Evolutionary conservation across 35 echinoderm and acorn worm genomes (phyloP).

Genomic region (Ophiothrix spiculata): DNA sequence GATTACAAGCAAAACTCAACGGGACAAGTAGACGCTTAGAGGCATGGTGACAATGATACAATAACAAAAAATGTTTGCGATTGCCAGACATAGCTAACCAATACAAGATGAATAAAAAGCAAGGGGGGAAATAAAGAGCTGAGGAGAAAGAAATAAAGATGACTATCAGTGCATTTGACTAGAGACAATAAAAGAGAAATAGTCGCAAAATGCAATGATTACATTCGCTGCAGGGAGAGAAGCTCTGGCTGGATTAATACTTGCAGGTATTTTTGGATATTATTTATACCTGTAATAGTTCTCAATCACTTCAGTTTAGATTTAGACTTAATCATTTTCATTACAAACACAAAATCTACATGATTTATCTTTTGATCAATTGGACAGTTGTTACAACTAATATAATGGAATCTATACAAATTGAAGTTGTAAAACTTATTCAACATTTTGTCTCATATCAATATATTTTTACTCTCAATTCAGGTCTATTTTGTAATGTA

Average conservation of each 20-base stretch:
- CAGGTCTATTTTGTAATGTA: no score
- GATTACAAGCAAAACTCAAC: conserved; percentile 5
- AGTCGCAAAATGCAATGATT: not conserved
- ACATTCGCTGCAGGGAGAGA: not conserved
- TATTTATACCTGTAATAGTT: not conserved
- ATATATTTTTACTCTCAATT: no score
- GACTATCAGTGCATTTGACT: not conserved
- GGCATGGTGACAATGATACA: not conserved
- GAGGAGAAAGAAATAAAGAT: not conserved
- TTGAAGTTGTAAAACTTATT: not conserved
- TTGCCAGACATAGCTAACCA: not conserved
- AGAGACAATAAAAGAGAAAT: not conserved
- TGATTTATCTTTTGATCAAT: not conserved
- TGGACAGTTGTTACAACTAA: not conserved
- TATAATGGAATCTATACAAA: not conserved
- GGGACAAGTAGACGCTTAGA: not conserved
- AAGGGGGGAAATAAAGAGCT: not conserved
- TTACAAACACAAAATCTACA: not conserved
- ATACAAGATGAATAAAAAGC: not conserved
- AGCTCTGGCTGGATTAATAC: not conserved
- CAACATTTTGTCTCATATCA: not conserved
- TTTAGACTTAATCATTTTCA: not conserved
- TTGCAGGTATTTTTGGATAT: not conserved
- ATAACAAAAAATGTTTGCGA: conserved; percentile 9
- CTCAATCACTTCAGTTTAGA: not conserved